Evolutionary conservation across 2,888 invertebrate species (phyloP).

Genomic region (Falcaria lacertinaria): DNA sequence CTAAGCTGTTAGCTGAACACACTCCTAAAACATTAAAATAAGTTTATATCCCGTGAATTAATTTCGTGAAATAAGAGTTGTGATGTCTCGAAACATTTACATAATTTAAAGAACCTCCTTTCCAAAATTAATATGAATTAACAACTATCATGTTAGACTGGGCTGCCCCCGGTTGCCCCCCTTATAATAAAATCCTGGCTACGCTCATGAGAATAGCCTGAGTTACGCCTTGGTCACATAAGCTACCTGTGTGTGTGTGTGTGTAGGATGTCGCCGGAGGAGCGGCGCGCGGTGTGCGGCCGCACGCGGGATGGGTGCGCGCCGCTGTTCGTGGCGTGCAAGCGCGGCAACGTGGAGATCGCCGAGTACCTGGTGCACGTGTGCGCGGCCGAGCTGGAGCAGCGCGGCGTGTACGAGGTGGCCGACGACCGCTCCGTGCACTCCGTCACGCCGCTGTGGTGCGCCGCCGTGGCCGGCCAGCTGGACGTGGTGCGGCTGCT

Average conservation of each 20-base stretch:
- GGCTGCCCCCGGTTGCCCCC: no score
- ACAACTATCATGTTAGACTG: no score
- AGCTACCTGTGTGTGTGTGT: background rate
- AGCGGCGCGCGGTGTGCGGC: slow-evolving; percentile 83
- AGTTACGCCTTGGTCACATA: no score
- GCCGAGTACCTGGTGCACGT: slow-evolving; percentile 91
- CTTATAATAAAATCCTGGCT: no score
- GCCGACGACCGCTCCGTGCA: slow-evolving; percentile 90
- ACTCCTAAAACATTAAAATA: no score
- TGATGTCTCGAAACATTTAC: no score
- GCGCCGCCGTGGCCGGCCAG: slow-evolving; percentile 92
- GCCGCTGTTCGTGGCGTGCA: slow-evolving; percentile 88
- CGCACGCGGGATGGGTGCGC: slow-evolving; percentile 87
- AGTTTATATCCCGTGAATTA: no score
- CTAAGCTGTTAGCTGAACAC: no score
- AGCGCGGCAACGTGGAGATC: slow-evolving; percentile 89
- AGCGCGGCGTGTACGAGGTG: slow-evolving; percentile 88
- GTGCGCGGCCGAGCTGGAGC: slow-evolving; percentile 92
- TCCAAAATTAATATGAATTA: no score
- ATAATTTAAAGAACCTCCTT: no score
- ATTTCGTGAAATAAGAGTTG: no score
- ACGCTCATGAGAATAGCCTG: no score
- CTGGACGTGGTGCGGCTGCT: slow-evolving; percentile 88
- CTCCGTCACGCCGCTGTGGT: slow-evolving; percentile 94
- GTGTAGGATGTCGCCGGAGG: slow-evolving; percentile 75